These are phyloP conservation scores for Listronotus bonariensis DNA, from an alignment of 1,140 invertebrate genomes.

Conservation along the genomic window DNA sequence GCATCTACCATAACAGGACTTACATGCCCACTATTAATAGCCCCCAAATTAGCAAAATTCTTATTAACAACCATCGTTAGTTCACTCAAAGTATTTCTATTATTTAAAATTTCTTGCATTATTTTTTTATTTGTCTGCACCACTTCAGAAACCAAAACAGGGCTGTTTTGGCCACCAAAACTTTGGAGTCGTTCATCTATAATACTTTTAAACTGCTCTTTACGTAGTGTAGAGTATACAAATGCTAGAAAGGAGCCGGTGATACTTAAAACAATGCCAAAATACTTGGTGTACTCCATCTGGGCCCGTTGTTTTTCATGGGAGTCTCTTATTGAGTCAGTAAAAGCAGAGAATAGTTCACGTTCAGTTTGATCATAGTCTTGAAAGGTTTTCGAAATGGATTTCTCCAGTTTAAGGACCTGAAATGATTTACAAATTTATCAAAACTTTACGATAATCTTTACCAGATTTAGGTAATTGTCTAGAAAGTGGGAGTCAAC, in stretches of 20 bases:
- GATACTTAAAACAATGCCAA: constrained; percentile 72
- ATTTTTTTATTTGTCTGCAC: constrained; percentile 16
- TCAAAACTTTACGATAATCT: too few species aligned
- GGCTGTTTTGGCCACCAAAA: not conserved
- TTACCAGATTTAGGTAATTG: too few species aligned
- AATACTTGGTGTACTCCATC: constrained; percentile 74
- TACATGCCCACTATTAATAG: not conserved
- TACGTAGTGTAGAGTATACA: constrained; percentile 47
- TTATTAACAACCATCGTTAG: not conserved
- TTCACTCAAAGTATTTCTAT: constrained; percentile 7
- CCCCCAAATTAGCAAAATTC: constrained; percentile 1
- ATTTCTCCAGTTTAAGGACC: constrained; percentile 48
- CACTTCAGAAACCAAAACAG: constrained; percentile 2
- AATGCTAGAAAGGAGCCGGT: constrained; percentile 64
- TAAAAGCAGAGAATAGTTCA: constrained; percentile 67
- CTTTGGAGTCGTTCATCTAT: constrained; percentile 44
- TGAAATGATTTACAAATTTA: constrained; percentile 28
- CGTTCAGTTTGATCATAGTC: constrained; percentile 62
- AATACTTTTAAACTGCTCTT: constrained; percentile 50
- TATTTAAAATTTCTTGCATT: constrained; percentile 14
- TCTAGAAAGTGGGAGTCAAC: too few species aligned
- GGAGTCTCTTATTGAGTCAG: constrained; percentile 66
- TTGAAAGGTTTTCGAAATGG: constrained; percentile 43
- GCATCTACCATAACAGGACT: not conserved
- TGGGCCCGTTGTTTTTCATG: constrained; percentile 74